phyloP scores from a whole-genome alignment of 2,113 vertebrate genomes.

The Lampris incognitus region DNA sequence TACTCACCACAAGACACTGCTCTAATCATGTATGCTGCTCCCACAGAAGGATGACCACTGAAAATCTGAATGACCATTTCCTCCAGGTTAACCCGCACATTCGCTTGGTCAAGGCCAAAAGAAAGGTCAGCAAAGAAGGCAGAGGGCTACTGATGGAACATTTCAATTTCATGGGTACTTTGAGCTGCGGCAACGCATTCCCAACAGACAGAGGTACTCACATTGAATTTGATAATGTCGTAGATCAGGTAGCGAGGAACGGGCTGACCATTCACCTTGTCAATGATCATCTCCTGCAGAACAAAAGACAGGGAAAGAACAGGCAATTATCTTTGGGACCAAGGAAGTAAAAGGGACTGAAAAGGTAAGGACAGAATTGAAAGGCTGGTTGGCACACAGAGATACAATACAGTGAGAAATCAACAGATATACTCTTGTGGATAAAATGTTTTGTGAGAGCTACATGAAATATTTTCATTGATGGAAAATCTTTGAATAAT shows the following conservation, averaged over 20 bases:
- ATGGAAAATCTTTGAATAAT: not conserved
- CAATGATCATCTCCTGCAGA: conserved; percentile 97
- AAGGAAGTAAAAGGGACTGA: not conserved
- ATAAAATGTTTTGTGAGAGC: not conserved
- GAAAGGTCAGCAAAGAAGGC: not conserved
- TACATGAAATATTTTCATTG: not conserved
- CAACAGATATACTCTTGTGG: not conserved
- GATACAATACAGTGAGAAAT: not conserved
- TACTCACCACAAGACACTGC: not conserved
- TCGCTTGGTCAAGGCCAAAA: not conserved
- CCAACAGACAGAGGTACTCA: conserved; percentile 82
- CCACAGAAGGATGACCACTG: not conserved
- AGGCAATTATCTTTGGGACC: not conserved
- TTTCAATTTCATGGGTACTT: not conserved
- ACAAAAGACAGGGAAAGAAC: conserved; percentile 53
- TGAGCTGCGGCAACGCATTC: conserved; percentile 12
- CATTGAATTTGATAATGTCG: conserved; percentile 98
- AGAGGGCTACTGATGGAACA: not conserved
- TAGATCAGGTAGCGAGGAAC: conserved; percentile 98
- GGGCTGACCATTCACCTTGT: conserved; percentile 96
- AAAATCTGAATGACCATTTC: conserved; percentile 11
- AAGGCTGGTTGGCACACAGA: not conserved
- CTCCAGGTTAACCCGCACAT: not conserved
- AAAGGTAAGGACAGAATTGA: not conserved
- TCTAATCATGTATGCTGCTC: not conserved